Evolutionary conservation across 2,113 vertebrate species (phyloP), one percentile per base, ranked within the genome.

Genomic region (Ceratotherium simum): DNA sequence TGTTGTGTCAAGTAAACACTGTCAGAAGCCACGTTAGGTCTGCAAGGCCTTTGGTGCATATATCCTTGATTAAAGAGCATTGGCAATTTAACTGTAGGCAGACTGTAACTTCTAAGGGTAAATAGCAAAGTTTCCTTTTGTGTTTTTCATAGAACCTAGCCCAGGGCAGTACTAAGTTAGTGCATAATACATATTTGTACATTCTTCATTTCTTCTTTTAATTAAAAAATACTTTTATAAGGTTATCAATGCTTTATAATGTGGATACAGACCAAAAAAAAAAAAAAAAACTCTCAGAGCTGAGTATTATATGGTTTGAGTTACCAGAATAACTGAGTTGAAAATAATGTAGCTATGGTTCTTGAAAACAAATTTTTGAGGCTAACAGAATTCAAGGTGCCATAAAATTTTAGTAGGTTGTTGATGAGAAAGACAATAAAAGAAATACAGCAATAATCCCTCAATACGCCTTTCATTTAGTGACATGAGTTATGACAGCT

Each of bases 331-430:
- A 93, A 84, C 27, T 70, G 21, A 88, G 36, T 64, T 39, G 58
- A 96, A 96, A 73, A 95, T 92, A 96, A 65, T 48, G 8, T 29
- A 95, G 18, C 76, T 83, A 46, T 5, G 11, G 29, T 51, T 88
- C 42, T 96, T 92, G 42, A 90, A 78, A 88, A 23, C 81, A 54
- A 27, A 39, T 42, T 79, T 81, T 88, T 84, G 69, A 80, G 11
- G 39, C 17, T 88, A 93, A 95, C 33, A 96, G 93, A 97, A 98
- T 95, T 98, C 31, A 94, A 97, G 42, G 84, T 76, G 48, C 20
- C 96, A 97, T 70, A 98, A 97, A 91, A 6, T 0, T 98, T 98
- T 95, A 97, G n/a, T 92, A 95, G 92, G n/a, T 39, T 97, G 36
- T 62, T 95, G 81, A 84, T 84, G 39, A 90, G 51, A 82, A 97